These are phyloP conservation scores for Chlorops oryzae DNA, from an alignment of 1,140 invertebrate genomes.

Conservation along the genomic window DNA sequence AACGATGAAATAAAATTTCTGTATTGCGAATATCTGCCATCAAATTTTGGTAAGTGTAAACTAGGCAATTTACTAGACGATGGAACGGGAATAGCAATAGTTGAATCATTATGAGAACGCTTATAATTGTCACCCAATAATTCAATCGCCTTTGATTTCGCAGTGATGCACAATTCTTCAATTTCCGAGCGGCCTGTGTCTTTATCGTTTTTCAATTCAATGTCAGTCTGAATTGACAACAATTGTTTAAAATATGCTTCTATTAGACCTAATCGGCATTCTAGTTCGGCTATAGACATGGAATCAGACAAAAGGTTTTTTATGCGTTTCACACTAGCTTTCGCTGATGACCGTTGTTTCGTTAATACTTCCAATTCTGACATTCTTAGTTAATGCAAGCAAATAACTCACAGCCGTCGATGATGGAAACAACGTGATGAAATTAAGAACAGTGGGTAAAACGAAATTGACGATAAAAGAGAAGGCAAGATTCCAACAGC, in stretches of 20 bases:
- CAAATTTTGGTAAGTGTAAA: slow-evolving; percentile 9
- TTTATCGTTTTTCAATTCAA: neutral
- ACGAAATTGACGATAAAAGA: no score
- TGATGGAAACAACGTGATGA: no score
- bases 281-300: no score
- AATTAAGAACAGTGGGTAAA: no score
- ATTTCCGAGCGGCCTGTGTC: neutral
- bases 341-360: no score
- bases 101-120: neutral
- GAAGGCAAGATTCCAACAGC: no score
- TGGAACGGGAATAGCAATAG: neutral
- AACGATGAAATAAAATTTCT: slow-evolving; percentile 11
- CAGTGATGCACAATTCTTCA: slow-evolving; percentile 2
- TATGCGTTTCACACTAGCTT: no score
- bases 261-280: slow-evolving; percentile 2
- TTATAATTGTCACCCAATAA: neutral
- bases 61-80: neutral
- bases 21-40: slow-evolving; percentile 11
- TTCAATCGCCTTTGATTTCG: neutral
- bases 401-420: no score
- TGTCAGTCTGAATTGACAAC: neutral
- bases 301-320: no score
- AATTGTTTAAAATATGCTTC: slow-evolving; percentile 6
- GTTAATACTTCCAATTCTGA: no score
- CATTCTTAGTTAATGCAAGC: no score